phyloP scores from a whole-genome alignment of 1,140 invertebrate species.

The Scaptomyza pallida region DNA sequence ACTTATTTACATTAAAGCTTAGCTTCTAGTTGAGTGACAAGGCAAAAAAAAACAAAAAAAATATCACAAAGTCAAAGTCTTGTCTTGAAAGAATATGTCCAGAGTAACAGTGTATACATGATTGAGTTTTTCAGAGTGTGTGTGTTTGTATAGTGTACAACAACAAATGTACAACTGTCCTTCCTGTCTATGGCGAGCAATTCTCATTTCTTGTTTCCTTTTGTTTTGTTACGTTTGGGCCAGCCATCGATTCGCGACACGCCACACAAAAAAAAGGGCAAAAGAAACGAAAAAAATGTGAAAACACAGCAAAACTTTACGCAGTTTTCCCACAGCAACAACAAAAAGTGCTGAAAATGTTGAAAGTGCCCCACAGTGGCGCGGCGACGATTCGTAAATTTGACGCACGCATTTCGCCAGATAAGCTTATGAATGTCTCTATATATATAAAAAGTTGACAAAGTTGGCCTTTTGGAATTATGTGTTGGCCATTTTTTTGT shows the following conservation, averaged over 20 bases:
- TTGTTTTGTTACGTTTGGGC: slow-evolving; percentile 43
- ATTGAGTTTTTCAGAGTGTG: background rate
- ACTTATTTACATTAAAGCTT: too few species aligned
- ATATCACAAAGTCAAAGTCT: background rate
- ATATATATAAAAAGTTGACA: slow-evolving; percentile 60
- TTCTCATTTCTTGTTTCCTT: slow-evolving; percentile 20
- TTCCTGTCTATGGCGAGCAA: slow-evolving; percentile 10
- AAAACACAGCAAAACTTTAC: slow-evolving; percentile 56
- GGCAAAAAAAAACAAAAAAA: too few species aligned
- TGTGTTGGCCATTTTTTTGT: slow-evolving; percentile 34
- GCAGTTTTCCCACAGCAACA: slow-evolving; percentile 52
- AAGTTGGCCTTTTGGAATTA: slow-evolving; percentile 27
- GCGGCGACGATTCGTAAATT: slow-evolving; percentile 58
- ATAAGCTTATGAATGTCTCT: slow-evolving; percentile 72
- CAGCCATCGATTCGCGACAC: slow-evolving; percentile 61
- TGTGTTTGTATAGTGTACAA: slow-evolving; percentile 2
- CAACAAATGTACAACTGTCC: slow-evolving; percentile 5
- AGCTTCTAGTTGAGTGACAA: too few species aligned
- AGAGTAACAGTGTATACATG: background rate
- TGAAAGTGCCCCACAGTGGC: slow-evolving; percentile 56
- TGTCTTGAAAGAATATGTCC: background rate
- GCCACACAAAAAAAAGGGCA: slow-evolving; percentile 38
- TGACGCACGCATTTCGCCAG: slow-evolving; percentile 60
- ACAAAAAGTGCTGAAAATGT: slow-evolving; percentile 68
- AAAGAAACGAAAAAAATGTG: slow-evolving; percentile 45